Evolutionary conservation across 2,113 vertebrate genomes (phyloP).

Genomic region (Sinocyclocheilus anshuiensis): DNA sequence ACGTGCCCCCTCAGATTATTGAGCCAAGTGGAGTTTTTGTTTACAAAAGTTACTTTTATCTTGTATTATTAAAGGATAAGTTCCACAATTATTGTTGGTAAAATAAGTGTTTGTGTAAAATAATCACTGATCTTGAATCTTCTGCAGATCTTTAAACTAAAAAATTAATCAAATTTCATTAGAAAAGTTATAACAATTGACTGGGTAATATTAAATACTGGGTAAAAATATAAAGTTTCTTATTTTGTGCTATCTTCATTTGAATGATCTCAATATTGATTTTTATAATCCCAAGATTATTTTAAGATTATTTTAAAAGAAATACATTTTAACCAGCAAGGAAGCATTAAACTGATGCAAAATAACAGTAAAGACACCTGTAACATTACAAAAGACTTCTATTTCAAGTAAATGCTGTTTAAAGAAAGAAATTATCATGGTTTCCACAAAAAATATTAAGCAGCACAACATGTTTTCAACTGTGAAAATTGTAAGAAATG

Average conservation of each 20-base stretch:
- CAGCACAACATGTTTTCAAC: not conserved
- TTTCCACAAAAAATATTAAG: not conserved
- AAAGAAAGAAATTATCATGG: not conserved
- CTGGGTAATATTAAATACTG: not conserved
- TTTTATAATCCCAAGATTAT: too few relatives aligned
- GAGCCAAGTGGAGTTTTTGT: not conserved
- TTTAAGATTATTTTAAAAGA: too few relatives aligned
- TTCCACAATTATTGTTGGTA: not conserved
- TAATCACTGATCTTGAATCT: not conserved
- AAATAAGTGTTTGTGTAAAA: not conserved
- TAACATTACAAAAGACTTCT: too few relatives aligned
- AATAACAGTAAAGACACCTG: too few relatives aligned
- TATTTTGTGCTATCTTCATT: not conserved
- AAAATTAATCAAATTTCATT: not conserved
- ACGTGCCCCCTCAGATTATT: not conserved
- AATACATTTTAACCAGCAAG: not conserved
- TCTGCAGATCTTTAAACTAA: not conserved
- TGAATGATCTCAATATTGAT: not conserved
- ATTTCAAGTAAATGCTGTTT: too few relatives aligned
- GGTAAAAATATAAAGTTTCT: not conserved
- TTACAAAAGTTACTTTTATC: not conserved
- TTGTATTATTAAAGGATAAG: not conserved
- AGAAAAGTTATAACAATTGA: not conserved
- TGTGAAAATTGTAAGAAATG: not conserved
- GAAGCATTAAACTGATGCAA: not conserved